Conservation (phyloP, 2,888 invertebrate species). For the Drosophila demipolita region DNA sequence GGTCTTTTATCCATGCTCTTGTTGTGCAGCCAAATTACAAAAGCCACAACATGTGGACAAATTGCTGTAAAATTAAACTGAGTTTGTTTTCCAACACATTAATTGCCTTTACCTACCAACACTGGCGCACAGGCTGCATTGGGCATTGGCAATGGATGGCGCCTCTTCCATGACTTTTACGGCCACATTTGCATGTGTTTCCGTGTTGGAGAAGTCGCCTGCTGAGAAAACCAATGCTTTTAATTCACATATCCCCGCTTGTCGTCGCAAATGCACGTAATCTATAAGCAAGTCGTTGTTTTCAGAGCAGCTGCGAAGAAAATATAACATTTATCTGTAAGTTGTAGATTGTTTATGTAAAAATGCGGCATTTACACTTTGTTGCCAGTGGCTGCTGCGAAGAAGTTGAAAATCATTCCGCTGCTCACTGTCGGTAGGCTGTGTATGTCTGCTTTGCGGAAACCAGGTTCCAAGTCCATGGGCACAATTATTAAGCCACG, state of each 20-base stretch:
- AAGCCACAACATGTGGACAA: conserved; percentile 81
- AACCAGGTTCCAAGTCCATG: conserved; percentile 82
- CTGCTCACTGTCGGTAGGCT: conserved; percentile 78
- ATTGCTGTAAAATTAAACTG: conserved; percentile 52
- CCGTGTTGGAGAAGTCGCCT: conserved; percentile 66
- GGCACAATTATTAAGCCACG: conserved; percentile 65
- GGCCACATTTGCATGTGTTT: conserved; percentile 70
- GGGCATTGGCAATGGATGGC: conserved; percentile 67
- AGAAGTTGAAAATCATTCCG: conserved; percentile 81
- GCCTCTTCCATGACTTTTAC: conserved; percentile 72
- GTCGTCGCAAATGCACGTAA: conserved; percentile 81
- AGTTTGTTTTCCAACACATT: neutral
- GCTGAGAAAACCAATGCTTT: conserved; percentile 80
- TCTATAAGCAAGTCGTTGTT: conserved; percentile 79
- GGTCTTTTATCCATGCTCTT: conserved; percentile 70
- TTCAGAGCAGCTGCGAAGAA: conserved; percentile 41
- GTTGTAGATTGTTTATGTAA: neutral
- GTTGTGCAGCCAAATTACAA: conserved; percentile 83
- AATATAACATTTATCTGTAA: neutral
- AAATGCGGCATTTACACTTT: conserved; percentile 43
- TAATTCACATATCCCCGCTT: conserved; percentile 69
- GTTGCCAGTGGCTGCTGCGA: conserved; percentile 50
- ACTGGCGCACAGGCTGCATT: conserved; percentile 74
- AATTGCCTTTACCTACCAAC: conserved; percentile 49
- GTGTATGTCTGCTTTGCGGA: conserved; percentile 81